Evolutionary conservation across 1,140 invertebrate genomes (phyloP).

Genomic region (Nephotettix cincticeps): DNA sequence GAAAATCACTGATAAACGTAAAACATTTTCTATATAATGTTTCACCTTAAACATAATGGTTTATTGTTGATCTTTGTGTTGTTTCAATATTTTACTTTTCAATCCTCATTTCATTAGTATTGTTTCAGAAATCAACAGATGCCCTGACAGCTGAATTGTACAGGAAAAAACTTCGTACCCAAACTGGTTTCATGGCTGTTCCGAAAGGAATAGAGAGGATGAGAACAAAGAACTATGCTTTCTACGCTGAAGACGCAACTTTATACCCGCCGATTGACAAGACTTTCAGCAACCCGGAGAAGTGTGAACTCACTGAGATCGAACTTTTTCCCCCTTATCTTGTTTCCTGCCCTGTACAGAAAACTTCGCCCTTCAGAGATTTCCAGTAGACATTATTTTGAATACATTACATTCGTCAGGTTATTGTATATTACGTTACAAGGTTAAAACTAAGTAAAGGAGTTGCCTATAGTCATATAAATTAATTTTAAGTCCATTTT

Average conservation of each 20-base stretch:
- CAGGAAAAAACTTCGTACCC: slow-evolving; percentile 46
- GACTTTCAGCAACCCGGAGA: slow-evolving; percentile 57
- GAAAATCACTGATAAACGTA: too few relatives aligned
- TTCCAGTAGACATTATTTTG: too few relatives aligned
- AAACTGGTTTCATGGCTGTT: not conserved
- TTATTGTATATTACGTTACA: too few relatives aligned
- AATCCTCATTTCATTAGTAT: too few relatives aligned
- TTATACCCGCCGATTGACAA: slow-evolving; percentile 40
- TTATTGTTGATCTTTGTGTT: too few relatives aligned
- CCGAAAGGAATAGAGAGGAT: slow-evolving; percentile 28
- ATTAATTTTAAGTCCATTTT: too few relatives aligned
- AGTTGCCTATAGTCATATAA: too few relatives aligned
- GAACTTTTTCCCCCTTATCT: slow-evolving; percentile 55
- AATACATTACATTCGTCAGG: too few relatives aligned
- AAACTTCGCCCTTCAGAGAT: slow-evolving; percentile 61
- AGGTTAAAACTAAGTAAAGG: too few relatives aligned
- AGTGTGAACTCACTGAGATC: slow-evolving; percentile 61
- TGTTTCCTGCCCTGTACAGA: slow-evolving; percentile 54
- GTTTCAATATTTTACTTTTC: too few relatives aligned
- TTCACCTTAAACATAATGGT: too few relatives aligned
- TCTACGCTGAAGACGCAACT: slow-evolving; percentile 59
- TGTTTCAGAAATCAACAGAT: slow-evolving; percentile 56
- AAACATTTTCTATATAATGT: too few relatives aligned
- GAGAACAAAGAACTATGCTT: slow-evolving; percentile 56
- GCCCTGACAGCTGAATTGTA: slow-evolving; percentile 54